Conservation (phyloP, 2,888 invertebrate genomes). For the Cremastinae sp. region DNA sequence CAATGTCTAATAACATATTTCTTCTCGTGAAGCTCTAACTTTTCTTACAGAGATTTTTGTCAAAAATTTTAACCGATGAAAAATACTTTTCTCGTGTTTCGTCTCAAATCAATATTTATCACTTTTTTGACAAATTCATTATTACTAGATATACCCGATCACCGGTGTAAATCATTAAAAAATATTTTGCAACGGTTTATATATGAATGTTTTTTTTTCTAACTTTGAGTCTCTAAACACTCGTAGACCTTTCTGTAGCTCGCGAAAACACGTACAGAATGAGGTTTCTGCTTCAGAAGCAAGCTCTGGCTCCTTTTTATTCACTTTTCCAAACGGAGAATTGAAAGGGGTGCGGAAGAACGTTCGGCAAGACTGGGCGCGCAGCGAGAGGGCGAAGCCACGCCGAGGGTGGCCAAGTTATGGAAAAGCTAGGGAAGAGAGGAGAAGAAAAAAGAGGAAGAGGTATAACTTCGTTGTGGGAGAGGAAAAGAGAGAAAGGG, state of each 20-base stretch:
- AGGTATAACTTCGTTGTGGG: conserved; percentile 57
- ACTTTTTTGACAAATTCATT: no score
- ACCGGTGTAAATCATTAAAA: no score
- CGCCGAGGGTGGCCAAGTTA: conserved; percentile 55
- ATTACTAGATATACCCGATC: no score
- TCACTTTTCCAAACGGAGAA: conserved; percentile 52
- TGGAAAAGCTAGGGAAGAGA: conserved; percentile 26
- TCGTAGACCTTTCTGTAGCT: conserved; percentile 14
- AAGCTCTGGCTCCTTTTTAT: conserved; percentile 47
- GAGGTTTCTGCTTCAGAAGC: conserved; percentile 33
- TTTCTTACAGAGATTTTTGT: no score
- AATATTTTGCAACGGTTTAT: no score
- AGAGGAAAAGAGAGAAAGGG: conserved; percentile 56
- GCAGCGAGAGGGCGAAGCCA: conserved; percentile 51
- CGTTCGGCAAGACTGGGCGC: conserved; percentile 49
- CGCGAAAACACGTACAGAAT: conserved; percentile 24
- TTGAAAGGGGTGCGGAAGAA: conserved; percentile 57
- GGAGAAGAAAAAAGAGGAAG: conserved; percentile 49
- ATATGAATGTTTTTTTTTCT: no score
- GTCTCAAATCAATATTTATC: neutral
- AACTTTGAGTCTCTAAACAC: neutral
- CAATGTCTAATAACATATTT: conserved; percentile 2
- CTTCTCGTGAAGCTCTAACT: neutral
- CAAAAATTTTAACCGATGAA: neutral
- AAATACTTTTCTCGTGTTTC: neutral